Conservation (phyloP, 2,797 vertebrate species). For the Prionace glauca region DNA sequence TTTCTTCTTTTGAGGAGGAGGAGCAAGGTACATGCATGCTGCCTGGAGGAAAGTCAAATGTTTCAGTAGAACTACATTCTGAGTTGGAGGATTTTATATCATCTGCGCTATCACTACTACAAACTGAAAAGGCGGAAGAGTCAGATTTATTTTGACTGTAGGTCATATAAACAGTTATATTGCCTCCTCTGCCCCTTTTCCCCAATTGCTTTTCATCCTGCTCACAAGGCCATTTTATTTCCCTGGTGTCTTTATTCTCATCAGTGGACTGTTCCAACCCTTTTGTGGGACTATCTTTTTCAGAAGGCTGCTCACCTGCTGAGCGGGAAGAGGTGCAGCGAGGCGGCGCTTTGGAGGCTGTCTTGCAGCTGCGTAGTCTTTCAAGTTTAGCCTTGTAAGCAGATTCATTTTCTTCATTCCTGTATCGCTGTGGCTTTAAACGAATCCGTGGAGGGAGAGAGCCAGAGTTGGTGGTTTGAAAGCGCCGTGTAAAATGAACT, state of each 20-base stretch:
- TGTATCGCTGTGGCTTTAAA: slow-evolving; percentile 93
- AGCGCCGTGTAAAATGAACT: slow-evolving; percentile 86
- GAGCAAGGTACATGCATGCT: slow-evolving; percentile 66
- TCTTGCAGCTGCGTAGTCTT: slow-evolving; percentile 69
- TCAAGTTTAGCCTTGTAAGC: slow-evolving; percentile 77
- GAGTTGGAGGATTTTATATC: slow-evolving; percentile 80
- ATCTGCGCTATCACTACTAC: slow-evolving; percentile 80
- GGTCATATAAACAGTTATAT: slow-evolving; percentile 78
- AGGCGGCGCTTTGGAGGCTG: slow-evolving; percentile 71
- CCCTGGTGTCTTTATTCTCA: slow-evolving; percentile 64
- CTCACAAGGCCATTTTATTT: slow-evolving; percentile 62
- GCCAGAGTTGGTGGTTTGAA: slow-evolving; percentile 79
- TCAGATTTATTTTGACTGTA: slow-evolving; percentile 75
- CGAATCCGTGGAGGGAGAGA: slow-evolving; percentile 78
- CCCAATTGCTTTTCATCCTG: slow-evolving; percentile 69
- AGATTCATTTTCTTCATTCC: slow-evolving; percentile 87
- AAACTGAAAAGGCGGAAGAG: slow-evolving; percentile 77
- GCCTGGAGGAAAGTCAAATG: slow-evolving; percentile 78
- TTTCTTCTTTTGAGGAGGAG: slow-evolving; percentile 73
- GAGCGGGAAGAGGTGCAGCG: slow-evolving; percentile 66
- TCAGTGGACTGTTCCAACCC: slow-evolving; percentile 63
- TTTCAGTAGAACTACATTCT: slow-evolving; percentile 84
- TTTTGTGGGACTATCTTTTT: slow-evolving; percentile 67
- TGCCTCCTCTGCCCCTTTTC: slow-evolving; percentile 71
- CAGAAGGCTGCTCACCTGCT: slow-evolving; percentile 69